Evolutionary conservation across 64 coral and sea anemone genomes (phyloP).

Genomic region (Montipora sp.): DNA sequence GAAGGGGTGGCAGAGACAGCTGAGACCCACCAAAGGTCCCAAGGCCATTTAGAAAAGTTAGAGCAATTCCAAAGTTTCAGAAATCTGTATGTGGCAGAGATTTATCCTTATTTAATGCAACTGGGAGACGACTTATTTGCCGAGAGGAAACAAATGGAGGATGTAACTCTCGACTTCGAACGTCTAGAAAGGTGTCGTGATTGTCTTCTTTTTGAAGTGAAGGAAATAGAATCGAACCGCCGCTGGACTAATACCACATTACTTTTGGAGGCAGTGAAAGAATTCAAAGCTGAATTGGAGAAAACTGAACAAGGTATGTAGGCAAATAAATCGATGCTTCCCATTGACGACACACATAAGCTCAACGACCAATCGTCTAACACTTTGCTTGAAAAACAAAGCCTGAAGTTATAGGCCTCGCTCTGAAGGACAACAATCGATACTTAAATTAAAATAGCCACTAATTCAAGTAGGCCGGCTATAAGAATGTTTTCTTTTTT

Average conservation of each 20-base stretch:
- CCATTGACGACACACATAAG: neutral
- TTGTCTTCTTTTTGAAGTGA: neutral
- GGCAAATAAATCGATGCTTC: neutral
- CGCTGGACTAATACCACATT: neutral
- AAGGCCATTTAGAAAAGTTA: conserved; percentile 28
- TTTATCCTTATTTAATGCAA: conserved; percentile 43
- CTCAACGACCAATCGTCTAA: too few species aligned
- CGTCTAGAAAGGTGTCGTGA: neutral
- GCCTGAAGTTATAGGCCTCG: too few species aligned
- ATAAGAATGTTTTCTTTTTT: too few species aligned
- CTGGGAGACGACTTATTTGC: neutral
- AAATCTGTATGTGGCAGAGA: conserved; percentile 38
- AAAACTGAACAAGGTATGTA: conserved; percentile 22
- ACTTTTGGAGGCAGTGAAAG: neutral
- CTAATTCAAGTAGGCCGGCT: too few species aligned
- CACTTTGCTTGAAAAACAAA: too few species aligned
- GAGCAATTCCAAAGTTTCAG: conserved; percentile 40
- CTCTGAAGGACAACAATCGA: too few species aligned
- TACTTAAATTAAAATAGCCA: too few species aligned
- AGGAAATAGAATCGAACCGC: neutral
- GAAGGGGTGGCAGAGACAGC: neutral
- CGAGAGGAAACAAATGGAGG: neutral
- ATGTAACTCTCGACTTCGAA: neutral
- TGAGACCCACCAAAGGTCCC: conserved; percentile 19
- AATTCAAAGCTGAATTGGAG: neutral